Percentiles rank a stretch among this genome's conserved stretches.
Evolutionary conservation across 64 coral and sea anemone genomes (phyloP).

Genomic region (Dendrophyllia cribrosa): DNA sequence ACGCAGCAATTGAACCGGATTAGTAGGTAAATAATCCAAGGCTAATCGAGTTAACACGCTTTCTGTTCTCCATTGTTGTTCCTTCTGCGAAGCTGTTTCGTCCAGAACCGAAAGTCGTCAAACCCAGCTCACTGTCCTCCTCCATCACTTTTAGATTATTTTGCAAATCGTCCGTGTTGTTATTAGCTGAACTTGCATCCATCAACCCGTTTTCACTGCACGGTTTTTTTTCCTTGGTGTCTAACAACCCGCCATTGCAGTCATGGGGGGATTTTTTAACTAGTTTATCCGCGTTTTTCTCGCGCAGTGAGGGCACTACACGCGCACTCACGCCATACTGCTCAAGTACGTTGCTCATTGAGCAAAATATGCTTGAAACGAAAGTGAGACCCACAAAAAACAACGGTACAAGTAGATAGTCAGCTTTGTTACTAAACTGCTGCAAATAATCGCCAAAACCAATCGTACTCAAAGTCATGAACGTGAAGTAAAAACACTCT

Average conservation of each 20-base stretch:
- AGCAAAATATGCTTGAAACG: slow-evolving; percentile 87
- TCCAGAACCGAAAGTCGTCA: not conserved
- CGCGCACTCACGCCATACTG: slow-evolving; percentile 48
- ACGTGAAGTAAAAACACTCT: slow-evolving; percentile 80
- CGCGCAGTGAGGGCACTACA: slow-evolving; percentile 10
- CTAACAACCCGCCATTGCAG: not conserved
- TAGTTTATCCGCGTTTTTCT: not conserved
- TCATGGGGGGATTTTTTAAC: not conserved
- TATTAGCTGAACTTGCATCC: not conserved
- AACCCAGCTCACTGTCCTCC: not conserved
- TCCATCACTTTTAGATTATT: not conserved
- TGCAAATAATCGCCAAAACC: slow-evolving; percentile 86
- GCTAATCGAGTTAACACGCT: not conserved
- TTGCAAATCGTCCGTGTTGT: not conserved
- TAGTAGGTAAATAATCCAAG: slow-evolving; percentile 34
- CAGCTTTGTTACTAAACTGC: slow-evolving; percentile 9
- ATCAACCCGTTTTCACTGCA: not conserved
- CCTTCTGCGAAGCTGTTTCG: slow-evolving; percentile 14
- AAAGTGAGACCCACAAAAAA: slow-evolving; percentile 73
- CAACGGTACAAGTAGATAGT: slow-evolving; percentile 59
- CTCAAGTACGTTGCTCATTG: slow-evolving; percentile 74
- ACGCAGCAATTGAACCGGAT: not conserved
- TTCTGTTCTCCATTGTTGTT: not conserved
- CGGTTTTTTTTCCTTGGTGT: not conserved
- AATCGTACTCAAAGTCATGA: slow-evolving; percentile 79